Conservation (phyloP, 1,140 invertebrate genomes). For the Caenorhabditis remanei region DNA sequence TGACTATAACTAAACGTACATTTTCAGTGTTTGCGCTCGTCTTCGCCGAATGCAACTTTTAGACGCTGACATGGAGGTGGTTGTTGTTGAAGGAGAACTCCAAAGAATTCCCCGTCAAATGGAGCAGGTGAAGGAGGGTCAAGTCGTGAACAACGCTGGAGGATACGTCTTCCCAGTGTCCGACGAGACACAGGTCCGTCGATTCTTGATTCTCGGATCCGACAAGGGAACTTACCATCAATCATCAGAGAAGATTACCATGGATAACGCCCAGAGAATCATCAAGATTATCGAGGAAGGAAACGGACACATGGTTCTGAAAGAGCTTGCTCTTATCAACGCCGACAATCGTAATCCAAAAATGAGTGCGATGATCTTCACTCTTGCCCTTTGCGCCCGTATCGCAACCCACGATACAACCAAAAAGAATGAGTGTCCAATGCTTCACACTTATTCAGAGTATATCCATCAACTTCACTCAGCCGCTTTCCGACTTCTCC, state of each 20-base stretch:
- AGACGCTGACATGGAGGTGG: neutral
- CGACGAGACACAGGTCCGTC: conserved; percentile 76
- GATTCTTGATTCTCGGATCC: conserved; percentile 78
- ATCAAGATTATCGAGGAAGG: conserved; percentile 74
- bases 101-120: neutral
- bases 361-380: conserved; percentile 77
- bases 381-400: conserved; percentile 78
- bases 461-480: conserved; percentile 66
- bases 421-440: neutral
- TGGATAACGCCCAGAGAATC: conserved; percentile 74
- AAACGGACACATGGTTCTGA: conserved; percentile 76
- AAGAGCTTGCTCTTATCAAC: conserved; percentile 76
- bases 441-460: conserved; percentile 47
- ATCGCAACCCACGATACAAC: conserved; percentile 55
- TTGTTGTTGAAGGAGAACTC: neutral
- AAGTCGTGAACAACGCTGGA: conserved; percentile 77
- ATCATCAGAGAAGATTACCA: conserved; percentile 72
- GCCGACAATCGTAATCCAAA: conserved; percentile 77
- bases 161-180: conserved; percentile 77
- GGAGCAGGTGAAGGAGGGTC: neutral
- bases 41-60: neutral
- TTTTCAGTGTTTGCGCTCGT: neutral
- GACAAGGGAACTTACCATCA: conserved; percentile 77
- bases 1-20: neutral
- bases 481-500: conserved; percentile 64